Evolutionary conservation across 2,797 vertebrate genomes (phyloP), one percentile per base, ranked within the genome.

Genomic region (Brachyrhaphis roseni): DNA sequence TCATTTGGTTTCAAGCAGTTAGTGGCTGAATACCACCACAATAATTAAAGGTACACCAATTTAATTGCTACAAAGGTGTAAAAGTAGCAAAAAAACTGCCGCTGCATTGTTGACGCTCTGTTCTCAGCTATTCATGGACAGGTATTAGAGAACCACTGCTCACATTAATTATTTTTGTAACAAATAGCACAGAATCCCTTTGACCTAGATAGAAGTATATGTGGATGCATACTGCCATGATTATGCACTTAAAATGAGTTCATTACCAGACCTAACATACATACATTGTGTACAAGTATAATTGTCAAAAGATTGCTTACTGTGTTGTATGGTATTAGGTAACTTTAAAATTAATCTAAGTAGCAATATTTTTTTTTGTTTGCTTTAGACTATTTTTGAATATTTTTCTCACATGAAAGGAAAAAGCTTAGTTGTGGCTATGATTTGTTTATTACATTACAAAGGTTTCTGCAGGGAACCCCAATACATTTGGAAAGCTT

Each of bases 1-100:
- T 93, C 83, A 91, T 94, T 93, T 72, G 20, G 81, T 83, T 93
- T 92, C 89, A 84, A 91, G 84, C 82, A 70, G 85, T 92, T 86
- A 87, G 88, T 86, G 85, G 82, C 85, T 47, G 68, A 85, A 90
- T 84, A 87, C 75, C 74, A 80, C 85, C 74, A 13, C 81, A 88
- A 91, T 90, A 92, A 94, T 93, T 92, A 90, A 92, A 82, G 84
- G 78, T 76, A 88, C 80, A 83, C 84, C 78, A 76, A 81, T 88
- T 86, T 87, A 86, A 93, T 91, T 91, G 86, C 84, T 90, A 74
- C 57, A 76, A 36, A 82, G 86, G 81, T 82, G 76, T 79, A 70
- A 47, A 78, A 82, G 78, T 84, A 79, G 82, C 71, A 51, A 84
- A 57, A 62, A 86, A 83, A 83, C 74, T 74, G 18, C 39, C 34